Evolutionary conservation across 2,797 vertebrate genomes (phyloP), one percentile per base, ranked within the genome.

Genomic region (Decapterus maruadsi): DNA sequence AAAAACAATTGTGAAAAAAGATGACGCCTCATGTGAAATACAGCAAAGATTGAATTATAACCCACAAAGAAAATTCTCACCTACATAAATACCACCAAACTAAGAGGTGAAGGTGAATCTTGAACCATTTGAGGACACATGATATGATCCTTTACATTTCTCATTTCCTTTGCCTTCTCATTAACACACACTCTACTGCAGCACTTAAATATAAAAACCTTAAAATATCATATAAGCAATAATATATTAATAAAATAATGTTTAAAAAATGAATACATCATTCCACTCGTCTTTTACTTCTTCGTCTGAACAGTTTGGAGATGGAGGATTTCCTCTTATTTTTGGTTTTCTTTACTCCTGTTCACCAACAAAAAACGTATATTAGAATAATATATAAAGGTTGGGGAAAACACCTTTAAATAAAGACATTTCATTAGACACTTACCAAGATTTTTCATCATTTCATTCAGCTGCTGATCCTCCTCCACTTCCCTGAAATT

Each of bases 391-490:
- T 9, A 38, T 3, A 34, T 48, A 80, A 19, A 68, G 53, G 29
- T 2, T 13, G 8, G 2, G 2, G 20, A 68, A 60, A 19, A 53
- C 0, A 40, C 0, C 17, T 20, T 13, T 16, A 5, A 66, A 36
- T 50, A 9, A 38, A 48, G 53, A 38, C 0, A 51, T 34, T 55
- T 50, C 2, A 20, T 12, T 20, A 2, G 34, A 63, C 29, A 62
- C 95, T 95, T 91, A 98, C 98, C 96, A 2, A 97, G 92, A 22
- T 78, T 96, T 87, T 93, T 92, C 92, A 99, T 97, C 97, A 99
- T 98, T 80, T 95, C 90, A 90, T 96, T 96, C 59, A 99, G 82
- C 87, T 96, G 79, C 88, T 96, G 94, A 84, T 99, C 98, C 78
- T 99, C 98, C 65, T 98, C 97, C 31, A 90, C 95, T 78, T 99